Percentiles rank a stretch among this genome's conserved stretches.
These are phyloP conservation scores for Hoplodrina ambigua DNA, from an alignment of 2,888 invertebrate species.

Conservation along the genomic window DNA sequence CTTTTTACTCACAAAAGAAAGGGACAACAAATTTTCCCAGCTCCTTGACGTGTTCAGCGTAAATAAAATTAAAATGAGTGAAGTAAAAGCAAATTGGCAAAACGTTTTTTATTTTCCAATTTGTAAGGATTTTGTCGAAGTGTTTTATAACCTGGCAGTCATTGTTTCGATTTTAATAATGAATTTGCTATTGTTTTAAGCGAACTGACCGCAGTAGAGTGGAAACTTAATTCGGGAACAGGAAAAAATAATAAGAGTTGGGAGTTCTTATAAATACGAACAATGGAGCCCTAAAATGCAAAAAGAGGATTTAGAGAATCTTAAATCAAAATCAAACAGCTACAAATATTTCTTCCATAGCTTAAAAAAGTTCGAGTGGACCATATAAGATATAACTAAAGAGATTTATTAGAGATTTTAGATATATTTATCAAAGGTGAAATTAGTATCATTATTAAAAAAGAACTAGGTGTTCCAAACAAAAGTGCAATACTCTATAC, in stretches of 20 bases:
- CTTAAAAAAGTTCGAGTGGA: background rate
- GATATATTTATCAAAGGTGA: too few species aligned
- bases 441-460: too few species aligned
- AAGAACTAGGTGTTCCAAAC: too few species aligned
- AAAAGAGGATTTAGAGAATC: slow-evolving; percentile 7
- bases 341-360: background rate
- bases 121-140: slow-evolving; percentile 53
- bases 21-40: slow-evolving; percentile 43
- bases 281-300: slow-evolving; percentile 22
- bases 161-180: slow-evolving; percentile 64
- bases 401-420: too few species aligned
- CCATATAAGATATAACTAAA: too few species aligned
- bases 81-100: slow-evolving; percentile 63
- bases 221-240: slow-evolving; percentile 32
- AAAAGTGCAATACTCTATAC: too few species aligned
- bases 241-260: slow-evolving; percentile 16
- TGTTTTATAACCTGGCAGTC: slow-evolving; percentile 62
- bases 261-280: slow-evolving; percentile 14
- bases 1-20: slow-evolving; percentile 7
- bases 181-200: slow-evolving; percentile 64
- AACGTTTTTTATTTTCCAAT: slow-evolving; percentile 55
- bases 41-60: slow-evolving; percentile 41
- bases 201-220: slow-evolving; percentile 43
- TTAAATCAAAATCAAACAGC: background rate
- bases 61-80: slow-evolving; percentile 57